Base-by-base conservation (phyloP, 1,140 invertebrate genomes). In the Pantala flavescens region DNA sequence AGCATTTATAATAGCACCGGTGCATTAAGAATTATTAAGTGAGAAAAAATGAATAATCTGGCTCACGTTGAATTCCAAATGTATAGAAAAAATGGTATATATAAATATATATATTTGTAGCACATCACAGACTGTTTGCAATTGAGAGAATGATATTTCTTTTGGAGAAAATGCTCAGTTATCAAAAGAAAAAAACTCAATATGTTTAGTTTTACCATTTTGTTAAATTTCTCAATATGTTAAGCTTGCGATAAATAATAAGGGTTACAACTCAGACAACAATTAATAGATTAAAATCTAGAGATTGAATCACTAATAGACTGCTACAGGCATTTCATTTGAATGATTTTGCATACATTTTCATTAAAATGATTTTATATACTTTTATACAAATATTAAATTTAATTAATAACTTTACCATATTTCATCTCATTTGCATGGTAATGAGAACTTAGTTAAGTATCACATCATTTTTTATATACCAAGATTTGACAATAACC, bases 161-260 rank as follows among this genome's bases (percentile, higher is more conserved):
- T 36, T 63, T 63, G 49, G 49, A 63, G 49, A 63, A 63, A 63
- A 63, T 63, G 49, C 49, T 63, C 49, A 63, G 49, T 63, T 63
- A 19, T 63, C 5, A 63, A 16, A 21, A 63, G 49, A 63, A 63
- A 12, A 63, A 5, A 63, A 63, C 12, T 63, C 12, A 63, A 3
- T 63, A 16, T 63, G 12, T 63, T 7, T 63, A 63, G 49, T 63
- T 63, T 63, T 63, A 12, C 49, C 49, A 63, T 63, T 63, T 63
- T 14, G n/a, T 63, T 19, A 63, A 63, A 19, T 63, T 63, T 63
- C 49, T 12, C 49, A 63, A 63, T 63, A 19, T 63, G 49, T 63
- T 63, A 63, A 63, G 49, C 49, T 63, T 63, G 49, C 49, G 12
- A 19, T 63, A 19, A 63, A 63, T 63, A 63, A 16, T 63, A 12